These are phyloP conservation scores for Scaptomyza hsui DNA, from an alignment of 1,140 invertebrate species.

Conservation along the genomic window DNA sequence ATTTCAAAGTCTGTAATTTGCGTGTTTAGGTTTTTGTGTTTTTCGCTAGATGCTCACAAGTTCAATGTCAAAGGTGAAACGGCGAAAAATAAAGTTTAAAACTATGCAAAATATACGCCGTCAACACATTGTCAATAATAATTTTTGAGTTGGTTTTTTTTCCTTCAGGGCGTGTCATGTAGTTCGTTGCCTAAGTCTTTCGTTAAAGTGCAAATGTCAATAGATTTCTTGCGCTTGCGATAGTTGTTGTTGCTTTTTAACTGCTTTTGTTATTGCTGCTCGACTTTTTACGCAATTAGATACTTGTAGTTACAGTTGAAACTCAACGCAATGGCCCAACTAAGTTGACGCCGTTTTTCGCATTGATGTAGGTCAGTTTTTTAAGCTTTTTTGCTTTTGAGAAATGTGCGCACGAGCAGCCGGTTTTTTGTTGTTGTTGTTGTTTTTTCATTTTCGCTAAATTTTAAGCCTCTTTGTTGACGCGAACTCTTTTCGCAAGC, in stretches of 20 bases:
- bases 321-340: constrained; percentile 48
- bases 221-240: constrained; percentile 47
- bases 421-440: constrained; percentile 59
- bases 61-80: constrained; percentile 79
- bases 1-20: constrained; percentile 31
- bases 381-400: constrained; percentile 54
- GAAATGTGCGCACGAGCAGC: constrained; percentile 54
- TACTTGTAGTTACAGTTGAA: constrained; percentile 61
- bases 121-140: constrained; percentile 16
- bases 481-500: constrained; percentile 65
- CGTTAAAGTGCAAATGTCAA: constrained; percentile 63
- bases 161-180: constrained; percentile 2
- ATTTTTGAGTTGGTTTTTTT: constrained; percentile 9
- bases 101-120: background rate
- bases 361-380: constrained; percentile 81
- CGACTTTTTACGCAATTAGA: constrained; percentile 69
- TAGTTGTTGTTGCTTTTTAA: constrained; percentile 15
- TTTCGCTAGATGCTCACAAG: constrained; percentile 53
- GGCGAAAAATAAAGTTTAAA: constrained; percentile 29
- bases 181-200: constrained; percentile 77
- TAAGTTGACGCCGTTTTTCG: constrained; percentile 43
- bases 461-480: constrained; percentile 10
- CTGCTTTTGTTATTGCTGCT: constrained; percentile 6
- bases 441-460: background rate
- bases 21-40: constrained; percentile 17